Evolutionary conservation across 2,113 vertebrate genomes (phyloP), one percentile per base, ranked within the genome.

Genomic region (Astatotilapia flaviijosephi): DNA sequence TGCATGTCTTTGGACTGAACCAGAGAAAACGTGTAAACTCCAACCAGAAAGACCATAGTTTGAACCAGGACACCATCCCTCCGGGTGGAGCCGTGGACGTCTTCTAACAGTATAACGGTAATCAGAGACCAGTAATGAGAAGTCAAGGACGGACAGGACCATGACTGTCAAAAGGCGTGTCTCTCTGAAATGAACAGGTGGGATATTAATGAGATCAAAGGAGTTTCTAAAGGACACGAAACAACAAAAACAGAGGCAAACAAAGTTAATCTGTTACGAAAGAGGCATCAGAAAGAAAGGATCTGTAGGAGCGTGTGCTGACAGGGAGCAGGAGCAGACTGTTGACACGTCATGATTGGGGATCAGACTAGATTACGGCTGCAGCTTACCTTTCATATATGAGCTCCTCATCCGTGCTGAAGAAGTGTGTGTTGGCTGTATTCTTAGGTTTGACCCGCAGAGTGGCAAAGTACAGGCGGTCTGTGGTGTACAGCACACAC

Each of bases 381-480:
- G 17, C 19, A 6, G 4, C 97, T 97, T 96, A 99, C 98, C 98
- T 99, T 88, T 99, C 98, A 94, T 99, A 99, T 45, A 97, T 88
- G 91, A 98, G 96, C 54, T 99, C 98, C 62, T 99, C 98, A 15
- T 99, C 98, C 0, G 97, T 97, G 92, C 97, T 98, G 96, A 98
- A 98, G 94, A 97, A 99, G 91, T 98, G 97, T 7, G 96, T 97
- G 86, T 96, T 97, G 51, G 95, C 94, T 10, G 98, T 98, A 83
- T 95, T 98, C 95, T 98, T 98, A 83, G 98, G 98, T 95, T 98
- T 98, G 87, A 96, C 97, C 86, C 97, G 96, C 35, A 98, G 95
- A 92, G 97, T 97, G 82, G 97, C 97, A 75, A 99, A 99, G 96
- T 98, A 99, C 87, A 99, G 93, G 2, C 98, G 97, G 94, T 98